Evolutionary conservation across 2,888 invertebrate genomes (phyloP).

Genomic region (Chloroclystis v-ata): DNA sequence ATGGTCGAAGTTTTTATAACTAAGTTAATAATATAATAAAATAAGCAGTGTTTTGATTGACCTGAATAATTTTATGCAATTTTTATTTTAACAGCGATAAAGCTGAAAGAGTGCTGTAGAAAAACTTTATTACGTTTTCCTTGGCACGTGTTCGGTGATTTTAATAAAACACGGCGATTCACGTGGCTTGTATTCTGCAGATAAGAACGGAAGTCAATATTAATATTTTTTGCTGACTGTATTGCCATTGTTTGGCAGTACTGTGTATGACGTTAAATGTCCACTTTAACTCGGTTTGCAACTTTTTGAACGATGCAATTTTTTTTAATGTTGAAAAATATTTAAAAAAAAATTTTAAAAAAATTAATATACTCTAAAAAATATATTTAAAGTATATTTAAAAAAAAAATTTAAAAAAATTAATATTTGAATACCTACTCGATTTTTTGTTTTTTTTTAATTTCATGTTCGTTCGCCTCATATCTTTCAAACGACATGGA

Average conservation of each 20-base stretch:
- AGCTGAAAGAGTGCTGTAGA: too few species aligned
- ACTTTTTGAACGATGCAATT: too few species aligned
- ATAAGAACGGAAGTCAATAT: slow-evolving; percentile 15
- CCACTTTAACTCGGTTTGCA: background rate
- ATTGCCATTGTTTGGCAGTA: slow-evolving; percentile 2
- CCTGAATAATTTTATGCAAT: background rate
- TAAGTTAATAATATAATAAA: background rate
- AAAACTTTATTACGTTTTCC: slow-evolving; percentile 6
- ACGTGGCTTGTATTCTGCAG: slow-evolving; percentile 2
- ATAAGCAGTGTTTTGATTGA: background rate
- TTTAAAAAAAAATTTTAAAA: too few species aligned
- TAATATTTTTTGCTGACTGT: slow-evolving; percentile 17
- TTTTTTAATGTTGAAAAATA: too few species aligned
- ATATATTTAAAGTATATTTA: too few species aligned
- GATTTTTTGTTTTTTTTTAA: too few species aligned
- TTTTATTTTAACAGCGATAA: background rate
- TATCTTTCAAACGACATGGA: too few species aligned
- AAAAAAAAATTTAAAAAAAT: too few species aligned
- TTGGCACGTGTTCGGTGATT: background rate
- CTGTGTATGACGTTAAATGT: background rate
- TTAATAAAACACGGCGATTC: slow-evolving; percentile 8
- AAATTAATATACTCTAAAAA: background rate
- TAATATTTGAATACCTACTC: too few species aligned
- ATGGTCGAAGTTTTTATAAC: background rate
- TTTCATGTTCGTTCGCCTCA: too few species aligned